Base-by-base conservation (phyloP, 2,888 invertebrate species). In the Cerceris ruficornis region DNA sequence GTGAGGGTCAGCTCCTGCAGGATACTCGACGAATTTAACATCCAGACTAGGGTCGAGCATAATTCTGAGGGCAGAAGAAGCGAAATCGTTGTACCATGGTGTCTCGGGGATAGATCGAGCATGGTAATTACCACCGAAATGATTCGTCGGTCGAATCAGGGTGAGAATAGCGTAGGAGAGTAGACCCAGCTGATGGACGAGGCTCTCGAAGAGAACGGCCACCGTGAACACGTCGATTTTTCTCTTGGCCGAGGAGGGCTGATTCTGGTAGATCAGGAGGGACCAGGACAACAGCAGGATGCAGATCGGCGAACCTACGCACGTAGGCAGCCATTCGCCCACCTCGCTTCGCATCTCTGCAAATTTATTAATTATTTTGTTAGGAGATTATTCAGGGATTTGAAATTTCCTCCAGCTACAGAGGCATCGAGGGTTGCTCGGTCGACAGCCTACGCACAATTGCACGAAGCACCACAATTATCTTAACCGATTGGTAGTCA, bases 141-240 rank as follows among this genome's bases (percentile, higher is more conserved):
- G 91, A 84, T 91, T 91, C n/a, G 90, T 86, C 46, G 91, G 92
- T 66, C 90, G 89, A 60, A 93, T 91, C 64, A 93, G 88, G 39
- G 92, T 91, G 59, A 93, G 89, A 71, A 92, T 90, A 46, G 93
- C 91, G 75, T 91, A 92, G 49, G 89, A 80, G 28, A 92, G 87
- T 14, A 93, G 86, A 13, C 92, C 93, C 39, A 90, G 85, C 80
- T 93, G 93, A 82, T 92, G 92, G 54, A 90, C 88, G 78, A 93
- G 89, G 55, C 92, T 91, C 84, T 92, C 90, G 7, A 90, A 85
- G 59, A 93, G 88, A n/a, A 93, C 86, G 50, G 93, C 93, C 43
- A 93, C 91, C 60, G 93, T 89, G 71, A 94, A 92, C 55, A 93
- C 90, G 84, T 94, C 94, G 81, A 93, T 92, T 60, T 93, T 92